A percentile compares a stretch with the other conserved stretches of the same genome.
phyloP scores from a whole-genome alignment of 1,140 invertebrate genomes.

The Ceratosolen fusciceps region DNA sequence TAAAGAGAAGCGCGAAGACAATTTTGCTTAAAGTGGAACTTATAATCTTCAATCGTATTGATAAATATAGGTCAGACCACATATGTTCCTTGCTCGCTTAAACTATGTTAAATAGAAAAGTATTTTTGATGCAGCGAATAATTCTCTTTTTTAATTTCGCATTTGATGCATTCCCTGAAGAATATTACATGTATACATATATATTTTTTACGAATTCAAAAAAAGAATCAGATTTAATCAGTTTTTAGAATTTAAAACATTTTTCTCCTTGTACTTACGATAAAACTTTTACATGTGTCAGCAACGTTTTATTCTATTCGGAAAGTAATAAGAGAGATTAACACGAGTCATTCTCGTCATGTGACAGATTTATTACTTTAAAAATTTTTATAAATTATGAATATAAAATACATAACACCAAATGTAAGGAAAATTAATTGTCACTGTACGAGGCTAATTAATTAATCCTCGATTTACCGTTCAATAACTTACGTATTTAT shows the following conservation, averaged over 20 bases:
- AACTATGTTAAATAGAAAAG: slow-evolving; percentile 29
- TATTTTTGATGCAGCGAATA: slow-evolving; percentile 46
- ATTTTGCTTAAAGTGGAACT: slow-evolving; percentile 25
- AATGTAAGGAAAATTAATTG: slow-evolving; percentile 14
- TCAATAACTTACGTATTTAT: slow-evolving; percentile 48
- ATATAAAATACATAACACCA: slow-evolving; percentile 6
- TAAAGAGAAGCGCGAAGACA: slow-evolving; percentile 37
- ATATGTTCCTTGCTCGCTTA: slow-evolving; percentile 44
- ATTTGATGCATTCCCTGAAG: slow-evolving; percentile 37
- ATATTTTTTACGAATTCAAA: slow-evolving; percentile 22
- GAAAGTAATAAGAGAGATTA: slow-evolving; percentile 28
- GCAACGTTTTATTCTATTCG: neutral
- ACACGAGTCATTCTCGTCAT: slow-evolving; percentile 29
- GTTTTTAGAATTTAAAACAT: slow-evolving; percentile 16
- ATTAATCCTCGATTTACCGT: slow-evolving; percentile 15
- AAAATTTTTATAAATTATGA: slow-evolving; percentile 34
- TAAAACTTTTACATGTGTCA: slow-evolving; percentile 20
- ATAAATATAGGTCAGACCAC: slow-evolving; percentile 7
- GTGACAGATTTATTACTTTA: slow-evolving; percentile 16
- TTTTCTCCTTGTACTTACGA: slow-evolving; percentile 41
- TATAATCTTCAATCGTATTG: slow-evolving; percentile 26
- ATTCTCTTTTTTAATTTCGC: slow-evolving; percentile 31
- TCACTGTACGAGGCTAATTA: slow-evolving; percentile 16
- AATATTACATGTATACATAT: too few species aligned
- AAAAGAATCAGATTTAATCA: neutral